phyloP scores from a whole-genome alignment of 2,797 vertebrate genomes.

The Sebastes taczanowskii region DNA sequence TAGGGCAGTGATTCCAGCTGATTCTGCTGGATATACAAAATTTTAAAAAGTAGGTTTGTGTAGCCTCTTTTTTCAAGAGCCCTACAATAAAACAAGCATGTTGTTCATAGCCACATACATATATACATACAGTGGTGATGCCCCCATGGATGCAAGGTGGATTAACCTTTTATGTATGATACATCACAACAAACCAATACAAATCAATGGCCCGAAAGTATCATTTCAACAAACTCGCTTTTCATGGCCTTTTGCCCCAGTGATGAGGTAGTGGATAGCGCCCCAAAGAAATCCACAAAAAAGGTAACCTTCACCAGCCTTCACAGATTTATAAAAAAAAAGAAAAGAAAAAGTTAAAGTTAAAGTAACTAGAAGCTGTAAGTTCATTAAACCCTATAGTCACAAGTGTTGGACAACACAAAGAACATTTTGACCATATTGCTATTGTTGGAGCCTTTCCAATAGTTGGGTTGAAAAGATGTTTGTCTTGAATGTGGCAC shows the following conservation, averaged over 20 bases:
- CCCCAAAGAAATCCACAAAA: background rate
- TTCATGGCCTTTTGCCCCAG: background rate
- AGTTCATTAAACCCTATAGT: background rate
- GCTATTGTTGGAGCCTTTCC: background rate
- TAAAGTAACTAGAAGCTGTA: background rate
- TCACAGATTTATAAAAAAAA: background rate
- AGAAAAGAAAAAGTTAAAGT: background rate
- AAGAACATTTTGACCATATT: background rate
- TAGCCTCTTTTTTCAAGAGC: constrained; percentile 33
- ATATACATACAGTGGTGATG: constrained; percentile 89
- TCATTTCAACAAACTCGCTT: constrained; percentile 12
- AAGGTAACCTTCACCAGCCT: background rate
- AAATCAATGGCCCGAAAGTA: constrained; percentile 66
- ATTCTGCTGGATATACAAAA: constrained; percentile 25
- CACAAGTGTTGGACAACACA: background rate
- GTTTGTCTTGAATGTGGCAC: background rate
- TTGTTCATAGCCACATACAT: constrained; percentile 82
- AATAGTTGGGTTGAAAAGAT: background rate
- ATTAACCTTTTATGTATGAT: constrained; percentile 75
- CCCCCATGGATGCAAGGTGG: constrained; percentile 85
- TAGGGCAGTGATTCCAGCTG: constrained; percentile 37
- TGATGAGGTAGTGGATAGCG: background rate
- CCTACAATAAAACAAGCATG: constrained; percentile 63
- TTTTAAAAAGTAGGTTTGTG: constrained; percentile 31
- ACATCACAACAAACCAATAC: constrained; percentile 73